Base-by-base conservation (phyloP, 1,140 invertebrate genomes). In the Brachionus plicatilis region DNA sequence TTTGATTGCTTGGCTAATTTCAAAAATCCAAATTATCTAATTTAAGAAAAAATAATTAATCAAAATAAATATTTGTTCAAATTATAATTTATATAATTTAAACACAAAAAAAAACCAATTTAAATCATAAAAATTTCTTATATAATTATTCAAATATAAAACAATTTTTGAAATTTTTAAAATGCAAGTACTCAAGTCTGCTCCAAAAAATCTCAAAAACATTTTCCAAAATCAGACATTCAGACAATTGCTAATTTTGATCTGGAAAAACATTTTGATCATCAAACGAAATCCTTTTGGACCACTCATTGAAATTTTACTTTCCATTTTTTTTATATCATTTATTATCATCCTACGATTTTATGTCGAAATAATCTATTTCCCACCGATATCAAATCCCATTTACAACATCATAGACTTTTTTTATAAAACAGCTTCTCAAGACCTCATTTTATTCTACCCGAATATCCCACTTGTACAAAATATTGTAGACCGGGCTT, bases 381-480 rank as follows among this genome's bases (percentile, higher is more conserved):
- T 43, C 24, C 53, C 50, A 24, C 20, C 79, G 11, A 20, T 12
- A 27, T 43, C 50, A 41, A 45, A 82, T 47, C 33, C 79, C 0
- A 29, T 27, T 12, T 82, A 82, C 41, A 2, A 29, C n/a, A 7
- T 82, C 27, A 82, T 82, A n/a, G 79, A 82, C 17, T 82, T 37
- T 65, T 82, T 82, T 27, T 68, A 65, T 17, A 82, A 60, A 47
- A 29, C 65, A 11, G 79, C 65, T 11, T 43, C 37, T 17, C 79
- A 82, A 20, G 65, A 60, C 33, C 33, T 82, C 6, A 20, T 82
- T 60, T 53, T 82, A 17, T 82, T 82, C 20, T 82, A 82, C 37
- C 79, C 79, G 29, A 37, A 82, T 47, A 65, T 53, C 17, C 79
- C 79, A 0, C 9, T 82, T 12, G 45, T 65, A 5, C 33, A 65